Evolutionary conservation across 1,140 invertebrate genomes (phyloP).

Genomic region (Bombus confusus): DNA sequence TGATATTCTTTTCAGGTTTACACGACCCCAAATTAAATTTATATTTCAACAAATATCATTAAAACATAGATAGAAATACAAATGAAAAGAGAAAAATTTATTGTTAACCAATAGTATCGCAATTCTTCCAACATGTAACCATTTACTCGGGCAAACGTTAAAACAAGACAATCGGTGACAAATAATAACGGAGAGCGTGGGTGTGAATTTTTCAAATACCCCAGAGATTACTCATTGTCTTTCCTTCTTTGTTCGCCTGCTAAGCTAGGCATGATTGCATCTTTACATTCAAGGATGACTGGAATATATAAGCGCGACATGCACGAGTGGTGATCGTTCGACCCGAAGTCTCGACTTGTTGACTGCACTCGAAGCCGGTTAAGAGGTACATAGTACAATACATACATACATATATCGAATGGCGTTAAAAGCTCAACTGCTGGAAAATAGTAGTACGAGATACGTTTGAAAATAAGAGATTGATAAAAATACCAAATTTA

Average conservation of each 20-base stretch:
- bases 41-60: background rate
- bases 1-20: too few relatives aligned
- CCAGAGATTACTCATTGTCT: constrained; percentile 58
- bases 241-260: constrained; percentile 56
- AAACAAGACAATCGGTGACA: constrained; percentile 30
- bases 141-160: constrained; percentile 15
- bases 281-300: constrained; percentile 68
- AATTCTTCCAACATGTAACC: background rate
- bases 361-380: constrained; percentile 9
- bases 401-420: background rate
- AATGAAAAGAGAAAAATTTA: background rate
- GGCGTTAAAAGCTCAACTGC: background rate
- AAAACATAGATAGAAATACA: background rate
- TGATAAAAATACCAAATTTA: background rate
- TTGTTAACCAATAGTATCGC: background rate
- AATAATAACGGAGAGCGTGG: constrained; percentile 53
- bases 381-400: background rate
- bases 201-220: constrained; percentile 62
- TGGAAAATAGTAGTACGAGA: background rate
- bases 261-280: constrained; percentile 50
- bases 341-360: constrained; percentile 1
- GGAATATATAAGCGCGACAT: constrained; percentile 51
- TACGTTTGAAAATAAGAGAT: background rate
- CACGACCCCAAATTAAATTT: background rate
- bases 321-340: constrained; percentile 50